Percentiles rank a stretch among this genome's conserved stretches.
These are phyloP conservation scores for Siniperca obscura DNA, from an alignment of 2,797 vertebrate species.

Conservation along the genomic window DNA sequence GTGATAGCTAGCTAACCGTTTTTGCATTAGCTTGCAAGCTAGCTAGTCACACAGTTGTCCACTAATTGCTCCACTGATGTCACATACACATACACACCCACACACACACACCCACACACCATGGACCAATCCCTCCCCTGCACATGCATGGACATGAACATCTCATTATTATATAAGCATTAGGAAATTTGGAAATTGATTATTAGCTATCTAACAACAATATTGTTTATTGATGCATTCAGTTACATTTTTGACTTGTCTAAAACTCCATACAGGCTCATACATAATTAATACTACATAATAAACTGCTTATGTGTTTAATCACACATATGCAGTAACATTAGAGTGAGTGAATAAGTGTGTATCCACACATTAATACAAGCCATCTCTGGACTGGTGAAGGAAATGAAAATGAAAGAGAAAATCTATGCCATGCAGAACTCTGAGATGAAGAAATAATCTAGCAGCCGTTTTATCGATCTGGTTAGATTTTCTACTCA, in stretches of 20 bases:
- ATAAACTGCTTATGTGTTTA: background rate
- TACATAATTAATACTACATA: background rate
- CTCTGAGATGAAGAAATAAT: slow-evolving; percentile 24
- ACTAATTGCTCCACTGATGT: too few relatives aligned
- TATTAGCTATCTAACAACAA: too few relatives aligned
- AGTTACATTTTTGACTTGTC: background rate
- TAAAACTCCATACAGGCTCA: background rate
- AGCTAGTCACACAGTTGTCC: too few relatives aligned
- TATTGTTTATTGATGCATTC: background rate
- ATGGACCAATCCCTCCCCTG: background rate
- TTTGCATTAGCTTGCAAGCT: too few relatives aligned
- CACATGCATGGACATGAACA: background rate
- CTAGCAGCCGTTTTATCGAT: slow-evolving; percentile 26
- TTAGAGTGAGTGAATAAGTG: background rate
- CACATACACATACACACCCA: background rate
- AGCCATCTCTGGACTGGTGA: background rate
- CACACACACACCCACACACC: too few relatives aligned
- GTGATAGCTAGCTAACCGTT: too few relatives aligned
- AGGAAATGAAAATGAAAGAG: slow-evolving; percentile 21
- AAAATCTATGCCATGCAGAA: background rate
- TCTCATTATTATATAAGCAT: background rate
- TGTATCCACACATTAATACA: background rate
- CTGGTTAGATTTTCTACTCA: slow-evolving; percentile 28
- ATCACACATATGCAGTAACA: background rate
- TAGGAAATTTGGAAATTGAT: background rate